Percentiles rank a stretch among this genome's conserved stretches.
Conservation (phyloP, 2,888 invertebrate species). For the Linyphia triangularis region DNA sequence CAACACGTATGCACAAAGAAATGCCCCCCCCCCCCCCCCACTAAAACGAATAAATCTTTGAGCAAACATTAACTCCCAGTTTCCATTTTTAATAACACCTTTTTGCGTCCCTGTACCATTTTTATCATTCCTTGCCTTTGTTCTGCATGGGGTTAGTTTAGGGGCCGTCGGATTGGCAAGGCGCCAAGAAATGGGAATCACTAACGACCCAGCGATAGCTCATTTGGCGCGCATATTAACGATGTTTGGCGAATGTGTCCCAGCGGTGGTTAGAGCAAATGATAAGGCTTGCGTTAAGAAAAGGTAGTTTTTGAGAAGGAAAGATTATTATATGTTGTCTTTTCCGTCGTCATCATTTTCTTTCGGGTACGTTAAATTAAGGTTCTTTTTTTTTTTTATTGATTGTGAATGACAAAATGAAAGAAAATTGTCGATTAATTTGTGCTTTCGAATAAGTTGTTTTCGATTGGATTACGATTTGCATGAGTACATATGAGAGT, state of each 20-base stretch:
- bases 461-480: no score
- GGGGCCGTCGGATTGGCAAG: conserved; percentile 35
- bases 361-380: no score
- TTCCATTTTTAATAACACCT: conserved; percentile 57
- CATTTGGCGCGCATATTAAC: conserved; percentile 60
- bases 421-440: no score
- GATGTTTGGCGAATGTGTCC: not conserved
- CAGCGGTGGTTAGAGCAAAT: not conserved
- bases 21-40: not conserved
- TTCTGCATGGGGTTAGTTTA: not conserved
- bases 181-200: conserved; percentile 47
- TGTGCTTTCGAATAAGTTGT: no score
- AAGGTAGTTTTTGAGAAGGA: no score
- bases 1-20: conserved; percentile 27
- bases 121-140: conserved; percentile 42
- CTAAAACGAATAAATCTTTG: conserved; percentile 49
- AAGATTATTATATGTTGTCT: no score
- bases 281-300: no score
- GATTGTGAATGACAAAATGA: no score
- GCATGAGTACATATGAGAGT: no score
- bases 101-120: conserved; percentile 18
- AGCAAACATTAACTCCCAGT: conserved; percentile 41
- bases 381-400: no score
- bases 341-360: no score
- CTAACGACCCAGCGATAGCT: conserved; percentile 57